These are phyloP conservation scores for Helicoverpa armigera DNA, from an alignment of 1,140 invertebrate species.

Conservation along the genomic window DNA sequence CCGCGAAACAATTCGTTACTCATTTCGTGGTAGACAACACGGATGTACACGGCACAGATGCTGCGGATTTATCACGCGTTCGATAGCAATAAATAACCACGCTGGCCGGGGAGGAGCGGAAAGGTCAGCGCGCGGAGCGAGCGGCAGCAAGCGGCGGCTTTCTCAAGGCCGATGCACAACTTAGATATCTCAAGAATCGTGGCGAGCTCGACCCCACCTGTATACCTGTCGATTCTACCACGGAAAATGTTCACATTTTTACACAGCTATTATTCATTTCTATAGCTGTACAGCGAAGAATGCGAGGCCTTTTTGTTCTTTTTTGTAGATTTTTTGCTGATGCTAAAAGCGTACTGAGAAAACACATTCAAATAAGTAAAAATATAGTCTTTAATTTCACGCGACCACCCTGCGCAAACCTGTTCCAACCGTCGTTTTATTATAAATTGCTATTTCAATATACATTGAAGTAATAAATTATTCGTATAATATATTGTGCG, in stretches of 20 bases:
- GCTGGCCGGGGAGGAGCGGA: constrained; percentile 57
- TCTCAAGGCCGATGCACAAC: constrained; percentile 74
- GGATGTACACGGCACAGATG: constrained; percentile 63
- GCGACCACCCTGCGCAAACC: constrained; percentile 28
- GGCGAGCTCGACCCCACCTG: constrained; percentile 64
- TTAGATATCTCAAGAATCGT: constrained; percentile 64
- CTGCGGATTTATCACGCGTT: constrained; percentile 64
- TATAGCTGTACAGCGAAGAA: constrained; percentile 14
- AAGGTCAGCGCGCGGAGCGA: constrained; percentile 61
- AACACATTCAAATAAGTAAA: constrained; percentile 31
- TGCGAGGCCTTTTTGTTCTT: background rate
- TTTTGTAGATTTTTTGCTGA: constrained; percentile 28
- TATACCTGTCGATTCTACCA: constrained; percentile 50
- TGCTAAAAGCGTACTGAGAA: background rate
- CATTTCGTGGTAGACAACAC: constrained; percentile 57
- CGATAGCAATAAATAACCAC: constrained; percentile 64
- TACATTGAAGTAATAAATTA: constrained; percentile 49
- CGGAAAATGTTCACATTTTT: constrained; percentile 49
- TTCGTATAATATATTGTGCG: constrained; percentile 27
- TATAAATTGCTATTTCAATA: constrained; percentile 48
- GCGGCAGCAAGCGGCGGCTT: constrained; percentile 60
- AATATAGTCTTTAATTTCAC: constrained; percentile 27
- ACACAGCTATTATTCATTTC: constrained; percentile 27
- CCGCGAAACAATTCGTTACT: constrained; percentile 57
- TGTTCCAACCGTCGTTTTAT: constrained; percentile 40